Evolutionary conservation across 2,113 vertebrate species (phyloP).

Genomic region (Rhizomys pruinosus): DNA sequence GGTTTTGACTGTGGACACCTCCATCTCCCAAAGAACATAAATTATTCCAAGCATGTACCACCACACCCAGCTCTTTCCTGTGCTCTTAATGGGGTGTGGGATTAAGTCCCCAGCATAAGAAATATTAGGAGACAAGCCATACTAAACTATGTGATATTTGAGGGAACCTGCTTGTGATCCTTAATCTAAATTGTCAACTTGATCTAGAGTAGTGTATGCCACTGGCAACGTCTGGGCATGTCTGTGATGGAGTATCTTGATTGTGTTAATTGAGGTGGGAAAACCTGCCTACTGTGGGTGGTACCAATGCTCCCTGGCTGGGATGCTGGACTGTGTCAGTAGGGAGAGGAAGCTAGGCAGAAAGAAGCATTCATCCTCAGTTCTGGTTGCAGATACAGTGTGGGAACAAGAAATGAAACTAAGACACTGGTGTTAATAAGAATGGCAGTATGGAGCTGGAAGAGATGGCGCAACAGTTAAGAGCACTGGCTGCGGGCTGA

Average conservation of each 20-base stretch:
- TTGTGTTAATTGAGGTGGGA: neutral
- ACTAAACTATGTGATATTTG: neutral
- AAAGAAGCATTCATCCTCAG: neutral
- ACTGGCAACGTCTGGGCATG: too few species aligned
- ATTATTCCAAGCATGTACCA: neutral
- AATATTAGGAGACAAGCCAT: neutral
- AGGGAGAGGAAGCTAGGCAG: neutral
- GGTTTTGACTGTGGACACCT: neutral
- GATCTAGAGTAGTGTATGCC: too few species aligned
- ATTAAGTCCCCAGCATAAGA: neutral
- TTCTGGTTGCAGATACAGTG: neutral
- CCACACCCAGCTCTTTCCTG: neutral
- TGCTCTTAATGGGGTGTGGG: neutral
- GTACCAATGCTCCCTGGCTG: neutral
- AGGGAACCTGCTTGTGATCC: neutral
- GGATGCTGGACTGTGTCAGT: neutral
- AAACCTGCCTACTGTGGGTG: neutral
- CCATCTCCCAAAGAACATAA: neutral
- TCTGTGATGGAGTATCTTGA: too few species aligned
- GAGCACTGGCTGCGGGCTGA: too few species aligned
- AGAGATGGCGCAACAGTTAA: too few species aligned
- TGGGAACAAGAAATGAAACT: neutral
- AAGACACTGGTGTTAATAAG: neutral
- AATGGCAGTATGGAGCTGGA: neutral
- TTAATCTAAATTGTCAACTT: neutral